Evolutionary conservation across 2,888 invertebrate genomes (phyloP), one percentile per base, ranked within the genome.

Genomic region (Tipula lateralis): DNA sequence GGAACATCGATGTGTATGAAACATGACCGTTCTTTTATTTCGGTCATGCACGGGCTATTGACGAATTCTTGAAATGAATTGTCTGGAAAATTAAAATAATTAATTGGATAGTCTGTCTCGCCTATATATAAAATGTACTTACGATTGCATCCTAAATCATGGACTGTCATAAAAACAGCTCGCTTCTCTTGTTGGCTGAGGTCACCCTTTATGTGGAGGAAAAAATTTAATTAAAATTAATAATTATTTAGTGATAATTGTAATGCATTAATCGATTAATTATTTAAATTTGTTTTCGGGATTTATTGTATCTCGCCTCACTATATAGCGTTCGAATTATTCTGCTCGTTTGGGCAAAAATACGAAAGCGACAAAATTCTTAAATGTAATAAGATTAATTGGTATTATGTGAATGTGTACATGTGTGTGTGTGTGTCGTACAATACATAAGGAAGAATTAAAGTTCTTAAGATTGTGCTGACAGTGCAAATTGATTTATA

Each of bases 1-100:
- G 96, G 95, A 29, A 95, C 93, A 89, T 96, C 96, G 81, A 97
- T 93, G 89, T 97, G 96, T 87, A 97, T 94, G 91, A 96, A 96
- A 88, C 96, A 94, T 84, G 96, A 96, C 34, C 96, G 92, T 87
- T 95, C 94, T 88, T 95, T 95, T 87, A 97, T 96, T 91, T 96
- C 95, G 84, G 92, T 91, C 96, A 97, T 97, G 86, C 95, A 94
- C 13, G 95, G 95, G 88, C 94, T 93, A 89, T 94, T 94, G 87
- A 96, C 94, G 89, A 96, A 97, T 88, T 95, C 94, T 88, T 94
- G 94, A 92, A 96, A 93, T 84, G 95, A 94, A 85, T 94, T 93
- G 89, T 96, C 96, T 96, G 90, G 16, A 44, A 29, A 84, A n/a
- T 6, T 90, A 90, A 66, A 50, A 66, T 29, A 19, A 66, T 9